Conservation (phyloP, 2,113 vertebrate species). For the Helogale parvula region DNA sequence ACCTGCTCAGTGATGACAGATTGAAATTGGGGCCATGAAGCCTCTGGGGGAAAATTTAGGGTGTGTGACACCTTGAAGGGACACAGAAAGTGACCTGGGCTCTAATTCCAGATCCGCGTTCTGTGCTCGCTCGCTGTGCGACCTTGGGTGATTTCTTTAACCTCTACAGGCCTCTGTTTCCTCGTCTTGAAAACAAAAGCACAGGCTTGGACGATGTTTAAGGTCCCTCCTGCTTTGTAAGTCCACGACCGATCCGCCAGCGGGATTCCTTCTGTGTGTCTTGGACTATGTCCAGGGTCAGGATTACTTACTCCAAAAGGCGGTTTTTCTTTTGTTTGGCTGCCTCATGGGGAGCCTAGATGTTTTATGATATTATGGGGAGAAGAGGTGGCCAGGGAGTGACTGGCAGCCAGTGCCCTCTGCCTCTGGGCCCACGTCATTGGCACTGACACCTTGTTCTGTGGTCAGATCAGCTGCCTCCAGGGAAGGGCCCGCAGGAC, state of each 20-base stretch:
- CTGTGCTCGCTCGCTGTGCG: background rate
- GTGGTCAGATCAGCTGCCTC: background rate
- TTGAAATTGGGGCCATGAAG: background rate
- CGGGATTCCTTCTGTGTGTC: constrained; percentile 69
- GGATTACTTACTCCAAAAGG: constrained; percentile 64
- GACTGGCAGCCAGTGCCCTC: background rate
- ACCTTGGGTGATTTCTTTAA: background rate
- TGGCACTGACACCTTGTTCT: background rate
- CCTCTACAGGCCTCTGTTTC: constrained; percentile 39
- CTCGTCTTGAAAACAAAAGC: constrained; percentile 51
- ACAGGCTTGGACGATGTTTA: background rate
- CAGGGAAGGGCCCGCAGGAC: constrained; percentile 19
- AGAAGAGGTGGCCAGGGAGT: background rate
- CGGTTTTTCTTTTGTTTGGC: constrained; percentile 63
- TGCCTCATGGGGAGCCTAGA: constrained; percentile 32
- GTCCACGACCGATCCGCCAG: background rate
- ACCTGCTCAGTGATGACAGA: background rate
- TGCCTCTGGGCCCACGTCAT: accelerated
- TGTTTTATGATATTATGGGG: background rate
- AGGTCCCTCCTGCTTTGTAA: constrained; percentile 38
- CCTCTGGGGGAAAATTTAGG: background rate
- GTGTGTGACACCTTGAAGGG: background rate
- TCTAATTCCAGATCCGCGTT: background rate
- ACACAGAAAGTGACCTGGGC: background rate
- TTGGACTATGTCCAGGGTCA: constrained; percentile 35